phyloP scores from a whole-genome alignment of 2,113 vertebrate species.

The Lycaon pictus region DNA sequence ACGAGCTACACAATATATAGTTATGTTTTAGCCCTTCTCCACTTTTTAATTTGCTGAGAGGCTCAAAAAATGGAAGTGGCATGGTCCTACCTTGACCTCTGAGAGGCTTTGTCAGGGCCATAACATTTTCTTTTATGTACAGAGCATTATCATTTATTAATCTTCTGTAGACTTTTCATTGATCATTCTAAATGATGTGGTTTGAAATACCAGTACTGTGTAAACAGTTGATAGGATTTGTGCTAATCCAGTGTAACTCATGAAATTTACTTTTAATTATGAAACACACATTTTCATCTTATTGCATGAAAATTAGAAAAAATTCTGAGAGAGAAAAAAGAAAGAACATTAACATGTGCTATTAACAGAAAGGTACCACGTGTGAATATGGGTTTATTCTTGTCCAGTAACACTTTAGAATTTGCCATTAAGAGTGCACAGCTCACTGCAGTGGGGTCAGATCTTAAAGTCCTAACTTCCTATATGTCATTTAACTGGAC shows the following conservation, averaged over 20 bases:
- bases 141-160: constrained; percentile 70
- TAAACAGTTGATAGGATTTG: constrained; percentile 75
- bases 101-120: neutral
- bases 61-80: neutral
- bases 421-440: neutral
- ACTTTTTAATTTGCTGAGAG: neutral
- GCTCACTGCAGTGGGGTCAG: neutral
- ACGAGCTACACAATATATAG: neutral
- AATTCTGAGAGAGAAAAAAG: neutral
- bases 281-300: constrained; percentile 71
- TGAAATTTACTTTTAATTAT: constrained; percentile 83
- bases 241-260: constrained; percentile 74
- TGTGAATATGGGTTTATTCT: neutral
- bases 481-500: neutral
- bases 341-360: neutral
- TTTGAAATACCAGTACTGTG: constrained; percentile 70
- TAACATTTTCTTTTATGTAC: constrained; percentile 64
- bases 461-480: neutral
- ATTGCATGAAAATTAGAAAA: constrained; percentile 67
- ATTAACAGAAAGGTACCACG: neutral
- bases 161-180: constrained; percentile 64
- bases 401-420: neutral
- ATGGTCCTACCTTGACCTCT: neutral
- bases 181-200: constrained; percentile 63
- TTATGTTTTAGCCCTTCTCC: neutral